A percentile compares a stretch with the other conserved stretches of the same genome.
phyloP scores from a whole-genome alignment of 2,888 invertebrate species.

The Brachylomia viminalis region DNA sequence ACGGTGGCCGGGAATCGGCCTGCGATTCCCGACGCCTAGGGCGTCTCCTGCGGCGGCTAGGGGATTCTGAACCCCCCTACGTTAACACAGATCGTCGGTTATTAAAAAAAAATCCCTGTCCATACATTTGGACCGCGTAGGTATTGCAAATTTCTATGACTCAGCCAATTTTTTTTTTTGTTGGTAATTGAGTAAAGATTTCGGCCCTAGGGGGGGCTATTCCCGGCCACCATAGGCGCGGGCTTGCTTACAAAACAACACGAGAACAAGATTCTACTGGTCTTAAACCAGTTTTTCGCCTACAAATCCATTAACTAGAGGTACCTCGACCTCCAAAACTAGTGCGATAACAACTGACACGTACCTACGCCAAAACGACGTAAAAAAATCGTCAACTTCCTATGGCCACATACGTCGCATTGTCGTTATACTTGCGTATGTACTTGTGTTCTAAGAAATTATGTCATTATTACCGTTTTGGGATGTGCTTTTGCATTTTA shows the following conservation, averaged over 20 bases:
- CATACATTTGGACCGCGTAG: no score
- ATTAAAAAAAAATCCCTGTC: no score
- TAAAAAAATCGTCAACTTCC: constrained; percentile 13
- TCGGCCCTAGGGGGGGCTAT: no score
- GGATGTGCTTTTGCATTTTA: constrained; percentile 28
- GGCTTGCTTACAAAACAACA: constrained; percentile 33
- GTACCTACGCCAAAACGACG: background rate
- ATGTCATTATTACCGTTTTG: constrained; percentile 51
- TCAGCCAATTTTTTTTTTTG: no score
- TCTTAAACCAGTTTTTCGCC: constrained; percentile 3
- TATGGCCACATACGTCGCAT: constrained; percentile 11
- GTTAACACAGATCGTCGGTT: no score
- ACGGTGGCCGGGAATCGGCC: no score
- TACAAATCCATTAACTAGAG: background rate
- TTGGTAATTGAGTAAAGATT: no score
- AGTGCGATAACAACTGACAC: constrained; percentile 14
- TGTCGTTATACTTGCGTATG: constrained; percentile 11
- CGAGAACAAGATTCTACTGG: background rate
- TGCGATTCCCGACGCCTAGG: no score
- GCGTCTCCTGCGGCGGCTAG: no score
- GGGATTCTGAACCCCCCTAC: no score
- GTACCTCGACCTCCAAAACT: background rate
- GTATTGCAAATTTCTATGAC: no score
- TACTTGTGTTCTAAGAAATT: constrained; percentile 43
- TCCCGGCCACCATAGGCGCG: no score